phyloP scores from a whole-genome alignment of 2,113 vertebrate species.

The Prunella himalayana region DNA sequence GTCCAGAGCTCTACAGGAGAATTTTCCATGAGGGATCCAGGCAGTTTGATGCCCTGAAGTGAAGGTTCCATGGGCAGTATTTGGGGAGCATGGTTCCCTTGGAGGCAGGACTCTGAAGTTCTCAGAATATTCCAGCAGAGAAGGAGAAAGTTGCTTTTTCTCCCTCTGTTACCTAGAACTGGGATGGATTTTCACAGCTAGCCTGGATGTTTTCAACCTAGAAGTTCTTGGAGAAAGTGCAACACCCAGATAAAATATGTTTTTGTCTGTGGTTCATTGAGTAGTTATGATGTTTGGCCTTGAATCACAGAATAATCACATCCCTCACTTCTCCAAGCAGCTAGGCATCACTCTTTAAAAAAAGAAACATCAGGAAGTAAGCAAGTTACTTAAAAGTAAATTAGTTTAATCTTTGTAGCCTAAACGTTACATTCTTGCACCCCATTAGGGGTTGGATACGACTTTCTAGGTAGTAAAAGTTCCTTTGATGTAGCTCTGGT shows the following conservation, averaged over 20 bases:
- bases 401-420: conserved; percentile 67
- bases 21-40: fast-evolving
- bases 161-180: background rate
- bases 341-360: conserved; percentile 42
- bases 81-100: fast-evolving
- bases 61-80: fast-evolving
- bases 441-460: conserved; percentile 32
- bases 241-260: conserved; percentile 22
- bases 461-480: conserved; percentile 62
- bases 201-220: background rate
- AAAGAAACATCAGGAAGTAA: conserved; percentile 60
- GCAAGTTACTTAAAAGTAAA: conserved; percentile 66
- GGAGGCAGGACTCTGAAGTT: background rate
- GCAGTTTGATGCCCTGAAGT: background rate
- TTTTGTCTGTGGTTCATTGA: conserved; percentile 23
- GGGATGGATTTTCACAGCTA: background rate
- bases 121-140: background rate
- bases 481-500: conserved; percentile 19
- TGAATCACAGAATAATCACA: background rate
- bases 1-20: background rate
- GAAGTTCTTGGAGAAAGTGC: conserved; percentile 31
- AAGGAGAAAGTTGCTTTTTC: background rate
- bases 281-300: conserved; percentile 3
- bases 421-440: conserved; percentile 63
- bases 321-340: conserved; percentile 15